A percentile compares a stretch with the other conserved stretches of the same genome.
Conservation (phyloP, 2,797 vertebrate species). For the Tenualosa thibaudeaui region DNA sequence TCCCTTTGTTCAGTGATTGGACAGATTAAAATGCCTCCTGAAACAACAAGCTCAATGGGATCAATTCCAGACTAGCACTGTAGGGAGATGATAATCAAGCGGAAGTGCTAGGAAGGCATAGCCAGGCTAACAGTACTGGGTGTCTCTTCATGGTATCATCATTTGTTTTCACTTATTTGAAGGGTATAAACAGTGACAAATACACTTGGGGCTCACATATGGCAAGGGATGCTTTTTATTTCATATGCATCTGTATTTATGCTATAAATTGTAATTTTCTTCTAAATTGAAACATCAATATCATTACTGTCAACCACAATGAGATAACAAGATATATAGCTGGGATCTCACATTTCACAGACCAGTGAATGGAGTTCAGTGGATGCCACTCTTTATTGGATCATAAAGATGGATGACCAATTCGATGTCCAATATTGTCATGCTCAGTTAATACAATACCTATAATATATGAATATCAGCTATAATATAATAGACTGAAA, state of each 20-base stretch:
- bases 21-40: no score
- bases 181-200: background rate
- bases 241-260: background rate
- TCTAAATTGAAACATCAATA: conserved; percentile 8
- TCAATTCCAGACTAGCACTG: no score
- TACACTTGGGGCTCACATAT: background rate
- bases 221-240: background rate
- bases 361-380: background rate
- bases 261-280: background rate
- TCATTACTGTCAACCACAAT: background rate
- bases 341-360: conserved; percentile 13
- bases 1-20: no score
- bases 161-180: background rate
- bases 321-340: background rate
- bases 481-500: background rate
- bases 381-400: conserved; percentile 29
- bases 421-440: background rate
- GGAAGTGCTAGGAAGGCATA: no score
- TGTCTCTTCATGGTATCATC: background rate
- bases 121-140: background rate
- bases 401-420: conserved; percentile 42
- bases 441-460: conserved; percentile 41
- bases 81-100: no score
- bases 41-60: no score
- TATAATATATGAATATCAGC: background rate